These are phyloP conservation scores for Smittia sp. DNA, from an alignment of 2,888 invertebrate species.

Conservation along the genomic window DNA sequence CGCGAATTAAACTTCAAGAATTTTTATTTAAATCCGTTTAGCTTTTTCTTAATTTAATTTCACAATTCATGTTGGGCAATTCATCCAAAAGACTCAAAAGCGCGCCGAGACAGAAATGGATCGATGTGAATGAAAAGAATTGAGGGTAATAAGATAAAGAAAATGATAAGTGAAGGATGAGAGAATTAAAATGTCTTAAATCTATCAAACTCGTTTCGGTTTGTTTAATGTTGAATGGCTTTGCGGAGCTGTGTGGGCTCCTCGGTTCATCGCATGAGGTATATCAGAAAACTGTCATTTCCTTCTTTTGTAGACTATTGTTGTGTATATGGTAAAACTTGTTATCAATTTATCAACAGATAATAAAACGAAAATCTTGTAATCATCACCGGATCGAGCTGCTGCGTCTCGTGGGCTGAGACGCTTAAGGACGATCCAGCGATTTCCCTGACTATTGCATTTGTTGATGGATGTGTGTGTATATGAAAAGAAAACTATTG, in stretches of 20 bases:
- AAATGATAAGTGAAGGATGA: not conserved
- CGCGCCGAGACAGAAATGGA: not conserved
- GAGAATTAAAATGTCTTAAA: not conserved
- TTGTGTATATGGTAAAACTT: conserved; percentile 40
- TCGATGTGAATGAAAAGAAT: not conserved
- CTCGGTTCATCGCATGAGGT: conserved; percentile 24
- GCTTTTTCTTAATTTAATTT: not conserved
- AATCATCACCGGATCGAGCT: not conserved
- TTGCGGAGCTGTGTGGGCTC: not conserved
- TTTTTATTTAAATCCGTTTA: not conserved
- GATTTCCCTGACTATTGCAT: conserved; percentile 51
- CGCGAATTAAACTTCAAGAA: conserved; percentile 1
- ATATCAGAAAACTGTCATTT: conserved; percentile 31
- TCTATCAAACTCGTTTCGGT: not conserved
- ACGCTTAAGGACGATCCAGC: not conserved
- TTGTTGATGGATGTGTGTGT: conserved; percentile 48
- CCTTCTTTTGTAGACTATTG: conserved; percentile 29
- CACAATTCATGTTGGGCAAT: not conserved
- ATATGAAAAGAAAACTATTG: conserved; percentile 47
- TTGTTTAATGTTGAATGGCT: not conserved
- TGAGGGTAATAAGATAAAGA: not conserved
- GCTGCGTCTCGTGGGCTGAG: not conserved
- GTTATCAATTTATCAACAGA: conserved; percentile 31
- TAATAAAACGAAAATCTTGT: conserved; percentile 15
- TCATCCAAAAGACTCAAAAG: not conserved